Base-by-base conservation (phyloP, 2,113 vertebrate species). In the Phaethornis superciliosus region DNA sequence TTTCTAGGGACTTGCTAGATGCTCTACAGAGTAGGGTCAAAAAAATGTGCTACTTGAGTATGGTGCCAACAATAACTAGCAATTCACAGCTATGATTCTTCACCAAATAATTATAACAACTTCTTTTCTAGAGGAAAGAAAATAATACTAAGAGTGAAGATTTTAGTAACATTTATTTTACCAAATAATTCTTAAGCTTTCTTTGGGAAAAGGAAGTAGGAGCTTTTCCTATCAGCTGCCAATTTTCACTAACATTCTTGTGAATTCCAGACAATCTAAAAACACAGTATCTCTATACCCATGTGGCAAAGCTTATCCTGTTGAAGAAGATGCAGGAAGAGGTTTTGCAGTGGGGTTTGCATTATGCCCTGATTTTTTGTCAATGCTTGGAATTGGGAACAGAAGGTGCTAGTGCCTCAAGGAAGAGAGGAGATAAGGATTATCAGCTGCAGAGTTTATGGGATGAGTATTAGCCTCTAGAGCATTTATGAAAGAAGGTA, bases 1-100 rank as follows among this genome's bases (percentile, higher is more conserved):
- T 94, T 89, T 92, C 67, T 77, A 71, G 49, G 44, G 49, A 42
- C 65, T 84, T 88, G 55, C 51, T 44, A 75, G 52, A 69, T 70
- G 33, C 69, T 46, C 49, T 63, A 69, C 76, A 55, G 15, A 76
- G 87, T 55, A 90, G 85, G 64, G 85, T 81, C 68, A 85, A 88
- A 96, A 95, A 96, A 96, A 93, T 77, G 77, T 74, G 33, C 51
- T 77, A 17, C 90, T 93, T 63, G 63, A 8, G 32, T 74, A 42
- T 88, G 47, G 85, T 63, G 92, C 96, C 95, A 96, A 90, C 79
- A 94, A 83, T 85, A 96, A 90, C 88, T 62, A 70, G 42, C 55
- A 85, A 63, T 91, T 95, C 88, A 88, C 94, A 93, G 82, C 75
- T 90, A 51, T 83, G 79, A 62, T 91, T 89, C 96, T 81, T 91